These are phyloP conservation scores for Drosophila subpulchrella DNA, from an alignment of 1,140 invertebrate species.

Conservation along the genomic window DNA sequence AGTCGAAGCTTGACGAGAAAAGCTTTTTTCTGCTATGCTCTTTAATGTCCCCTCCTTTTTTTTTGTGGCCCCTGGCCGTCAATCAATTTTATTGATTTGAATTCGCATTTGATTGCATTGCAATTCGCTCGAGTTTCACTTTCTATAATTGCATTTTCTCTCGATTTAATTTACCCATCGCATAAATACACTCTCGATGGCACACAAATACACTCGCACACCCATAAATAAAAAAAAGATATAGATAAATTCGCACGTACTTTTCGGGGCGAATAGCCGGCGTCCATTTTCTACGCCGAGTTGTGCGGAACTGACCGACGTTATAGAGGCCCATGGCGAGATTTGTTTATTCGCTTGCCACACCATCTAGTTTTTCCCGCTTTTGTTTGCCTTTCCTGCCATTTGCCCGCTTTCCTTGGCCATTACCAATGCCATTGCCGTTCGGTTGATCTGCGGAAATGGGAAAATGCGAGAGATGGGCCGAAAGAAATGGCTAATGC, in stretches of 20 bases:
- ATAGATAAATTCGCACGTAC: slow-evolving; percentile 46
- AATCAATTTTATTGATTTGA: slow-evolving; percentile 77
- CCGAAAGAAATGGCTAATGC: slow-evolving; percentile 43
- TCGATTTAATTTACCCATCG: slow-evolving; percentile 33
- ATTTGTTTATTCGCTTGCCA: slow-evolving; percentile 70
- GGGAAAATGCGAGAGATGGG: slow-evolving; percentile 39
- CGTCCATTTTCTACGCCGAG: slow-evolving; percentile 71
- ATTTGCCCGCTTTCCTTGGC: slow-evolving; percentile 62
- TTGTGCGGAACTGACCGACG: slow-evolving; percentile 65
- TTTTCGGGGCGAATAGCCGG: slow-evolving; percentile 65
- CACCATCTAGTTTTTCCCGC: slow-evolving; percentile 47
- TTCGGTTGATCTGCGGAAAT: slow-evolving; percentile 43
- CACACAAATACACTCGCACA: slow-evolving; percentile 10
- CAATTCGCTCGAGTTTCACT: slow-evolving; percentile 32
- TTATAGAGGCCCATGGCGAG: slow-evolving; percentile 16
- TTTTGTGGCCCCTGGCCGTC: slow-evolving; percentile 2
- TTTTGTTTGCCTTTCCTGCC: slow-evolving; percentile 15
- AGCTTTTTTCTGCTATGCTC: slow-evolving; percentile 12
- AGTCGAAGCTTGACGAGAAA: slow-evolving; percentile 13
- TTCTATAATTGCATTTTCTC: slow-evolving; percentile 39
- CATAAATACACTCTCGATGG: slow-evolving; percentile 4
- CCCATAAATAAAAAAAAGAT: slow-evolving; percentile 1
- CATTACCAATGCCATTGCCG: slow-evolving; percentile 60
- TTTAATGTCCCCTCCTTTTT: slow-evolving; percentile 1
- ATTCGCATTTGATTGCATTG: slow-evolving; percentile 53